Evolutionary conservation across 2,113 vertebrate genomes (phyloP).

Genomic region (Diadophis punctatus): DNA sequence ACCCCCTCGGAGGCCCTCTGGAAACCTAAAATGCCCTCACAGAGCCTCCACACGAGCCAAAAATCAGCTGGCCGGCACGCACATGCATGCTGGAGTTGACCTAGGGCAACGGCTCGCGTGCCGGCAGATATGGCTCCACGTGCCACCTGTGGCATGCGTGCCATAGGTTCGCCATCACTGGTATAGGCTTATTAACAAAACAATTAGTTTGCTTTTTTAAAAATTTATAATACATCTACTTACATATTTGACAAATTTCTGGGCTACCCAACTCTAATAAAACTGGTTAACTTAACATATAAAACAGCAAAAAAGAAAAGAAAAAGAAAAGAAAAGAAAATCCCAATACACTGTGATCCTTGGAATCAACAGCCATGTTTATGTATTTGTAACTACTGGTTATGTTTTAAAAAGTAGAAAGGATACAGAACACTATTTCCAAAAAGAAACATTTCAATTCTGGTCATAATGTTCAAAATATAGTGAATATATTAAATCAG

Average conservation of each 20-base stretch:
- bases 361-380: not conserved
- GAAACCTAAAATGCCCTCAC: too few species aligned
- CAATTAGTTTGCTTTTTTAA: not conserved
- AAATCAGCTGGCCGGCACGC: too few species aligned
- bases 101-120: too few species aligned
- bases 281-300: not conserved
- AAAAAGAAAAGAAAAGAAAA: too few species aligned
- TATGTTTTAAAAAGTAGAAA: not conserved
- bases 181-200: not conserved
- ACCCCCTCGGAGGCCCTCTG: too few species aligned
- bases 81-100: too few species aligned
- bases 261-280: not conserved
- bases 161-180: too few species aligned
- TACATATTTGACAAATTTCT: not conserved
- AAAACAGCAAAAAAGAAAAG: not conserved
- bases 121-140: too few species aligned
- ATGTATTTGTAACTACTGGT: not conserved
- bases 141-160: too few species aligned
- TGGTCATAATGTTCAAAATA: not conserved
- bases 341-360: not conserved
- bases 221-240: not conserved
- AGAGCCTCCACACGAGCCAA: too few species aligned
- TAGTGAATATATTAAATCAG: not conserved
- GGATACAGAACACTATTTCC: not conserved
- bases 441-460: slow-evolving; percentile 14